phyloP scores from a whole-genome alignment of 2,113 vertebrate species.

The Triplophysa rosa region DNA sequence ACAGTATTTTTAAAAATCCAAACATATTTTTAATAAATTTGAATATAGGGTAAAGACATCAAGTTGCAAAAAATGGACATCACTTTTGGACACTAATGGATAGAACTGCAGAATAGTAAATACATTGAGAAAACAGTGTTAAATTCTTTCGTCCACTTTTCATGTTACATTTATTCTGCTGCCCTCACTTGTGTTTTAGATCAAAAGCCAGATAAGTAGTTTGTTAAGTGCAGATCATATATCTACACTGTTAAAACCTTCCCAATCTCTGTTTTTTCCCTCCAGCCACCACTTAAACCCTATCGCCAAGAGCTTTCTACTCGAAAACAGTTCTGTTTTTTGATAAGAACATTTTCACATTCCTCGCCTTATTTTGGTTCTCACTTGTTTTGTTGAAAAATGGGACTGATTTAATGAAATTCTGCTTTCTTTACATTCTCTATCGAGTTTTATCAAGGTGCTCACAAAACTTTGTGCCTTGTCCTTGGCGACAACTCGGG shows the following conservation, averaged over 20 bases:
- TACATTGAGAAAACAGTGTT: neutral
- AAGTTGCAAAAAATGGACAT: neutral
- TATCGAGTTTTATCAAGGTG: conserved; percentile 57
- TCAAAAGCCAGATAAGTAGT: no score
- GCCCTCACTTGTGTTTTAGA: no score
- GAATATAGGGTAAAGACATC: no score
- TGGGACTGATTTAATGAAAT: conserved; percentile 53
- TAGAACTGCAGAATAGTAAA: neutral
- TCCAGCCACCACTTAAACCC: neutral
- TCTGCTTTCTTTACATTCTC: conserved; percentile 52
- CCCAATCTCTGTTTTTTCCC: neutral
- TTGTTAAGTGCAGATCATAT: no score
- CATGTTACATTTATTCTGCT: neutral
- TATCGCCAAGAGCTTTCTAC: neutral
- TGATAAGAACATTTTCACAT: no score
- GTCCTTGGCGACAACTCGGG: conserved; percentile 42
- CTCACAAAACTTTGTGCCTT: conserved; percentile 50
- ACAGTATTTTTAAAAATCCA: no score
- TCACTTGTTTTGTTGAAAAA: conserved; percentile 40
- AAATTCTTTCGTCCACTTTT: neutral
- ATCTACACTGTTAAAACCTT: neutral
- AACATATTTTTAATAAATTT: no score
- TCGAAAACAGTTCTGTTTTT: no score
- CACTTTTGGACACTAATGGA: neutral
- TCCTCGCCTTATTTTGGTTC: no score